phyloP scores from a whole-genome alignment of 2,888 invertebrate genomes.

The Drosophila kokeensis region DNA sequence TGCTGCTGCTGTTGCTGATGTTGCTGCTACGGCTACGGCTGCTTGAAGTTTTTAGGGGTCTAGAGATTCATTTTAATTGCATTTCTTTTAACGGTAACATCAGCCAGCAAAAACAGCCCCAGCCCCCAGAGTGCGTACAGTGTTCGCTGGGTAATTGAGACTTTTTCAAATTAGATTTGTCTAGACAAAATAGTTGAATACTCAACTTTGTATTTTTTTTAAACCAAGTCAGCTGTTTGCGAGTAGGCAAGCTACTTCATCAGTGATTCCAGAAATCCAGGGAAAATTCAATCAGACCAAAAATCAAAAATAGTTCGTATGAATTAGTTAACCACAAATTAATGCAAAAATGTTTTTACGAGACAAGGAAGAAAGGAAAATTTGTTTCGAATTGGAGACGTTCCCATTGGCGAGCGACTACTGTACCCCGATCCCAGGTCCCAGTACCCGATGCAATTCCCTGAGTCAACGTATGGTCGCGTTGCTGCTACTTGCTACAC shows the following conservation, averaged over 20 bases:
- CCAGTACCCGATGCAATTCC: conserved; percentile 14
- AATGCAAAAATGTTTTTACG: not conserved
- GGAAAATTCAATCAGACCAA: no score
- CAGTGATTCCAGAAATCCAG: not conserved
- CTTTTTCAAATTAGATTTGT: not conserved
- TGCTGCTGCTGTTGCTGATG: not conserved
- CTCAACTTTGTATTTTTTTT: not conserved
- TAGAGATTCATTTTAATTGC: conserved; percentile 79
- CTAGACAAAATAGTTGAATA: not conserved
- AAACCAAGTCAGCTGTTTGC: not conserved
- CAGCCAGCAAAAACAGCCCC: conserved; percentile 38
- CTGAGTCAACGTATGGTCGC: conserved; percentile 41
- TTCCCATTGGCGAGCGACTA: not conserved
- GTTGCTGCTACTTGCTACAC: conserved; percentile 3
- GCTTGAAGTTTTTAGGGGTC: conserved; percentile 72
- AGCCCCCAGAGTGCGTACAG: conserved; percentile 11
- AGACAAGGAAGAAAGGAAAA: not conserved
- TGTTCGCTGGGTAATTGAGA: not conserved
- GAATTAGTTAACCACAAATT: not conserved
- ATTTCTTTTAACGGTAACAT: conserved; percentile 80
- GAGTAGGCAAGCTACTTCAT: not conserved
- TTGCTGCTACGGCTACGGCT: conserved; percentile 2
- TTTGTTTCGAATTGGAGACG: not conserved
- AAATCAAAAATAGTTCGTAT: not conserved
- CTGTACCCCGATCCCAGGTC: conserved; percentile 1